Percentiles rank a stretch among this genome's conserved stretches.
phyloP scores from a whole-genome alignment of 2,888 invertebrate genomes.

The Rhagonycha fulva region DNA sequence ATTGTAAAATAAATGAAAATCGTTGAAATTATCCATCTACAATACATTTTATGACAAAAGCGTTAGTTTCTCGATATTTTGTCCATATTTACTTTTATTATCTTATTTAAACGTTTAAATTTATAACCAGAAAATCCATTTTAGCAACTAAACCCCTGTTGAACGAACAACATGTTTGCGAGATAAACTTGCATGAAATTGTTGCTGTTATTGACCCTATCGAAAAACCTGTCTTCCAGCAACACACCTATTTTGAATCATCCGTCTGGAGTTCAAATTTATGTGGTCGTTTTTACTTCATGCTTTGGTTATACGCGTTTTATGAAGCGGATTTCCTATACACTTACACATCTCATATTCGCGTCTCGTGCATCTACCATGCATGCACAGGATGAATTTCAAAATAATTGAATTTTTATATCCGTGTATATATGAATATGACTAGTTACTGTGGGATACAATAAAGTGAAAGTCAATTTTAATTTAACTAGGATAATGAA shows the following conservation, averaged over 20 bases:
- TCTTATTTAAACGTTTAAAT: background rate
- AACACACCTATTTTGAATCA: slow-evolving; percentile 19
- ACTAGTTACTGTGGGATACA: background rate
- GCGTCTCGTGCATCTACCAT: background rate
- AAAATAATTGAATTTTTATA: slow-evolving; percentile 1
- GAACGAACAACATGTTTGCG: slow-evolving; percentile 6
- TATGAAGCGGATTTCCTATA: slow-evolving; percentile 8
- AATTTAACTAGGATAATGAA: background rate
- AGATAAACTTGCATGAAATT: background rate
- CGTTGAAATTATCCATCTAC: background rate
- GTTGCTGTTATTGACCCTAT: slow-evolving; percentile 16
- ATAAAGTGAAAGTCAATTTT: background rate
- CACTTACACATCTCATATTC: background rate
- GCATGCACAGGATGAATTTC: background rate
- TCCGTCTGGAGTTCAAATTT: slow-evolving; percentile 11
- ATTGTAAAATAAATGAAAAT: background rate
- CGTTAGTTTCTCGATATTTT: background rate
- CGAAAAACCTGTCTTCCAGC: slow-evolving; percentile 19
- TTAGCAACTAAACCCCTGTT: background rate
- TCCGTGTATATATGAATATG: background rate
- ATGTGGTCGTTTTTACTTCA: slow-evolving; percentile 10
- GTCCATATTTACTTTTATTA: too few species aligned
- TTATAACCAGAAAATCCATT: background rate
- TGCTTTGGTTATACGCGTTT: background rate
- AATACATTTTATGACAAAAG: background rate